These are phyloP conservation scores for Caenorhabditis sp. DNA, from an alignment of 2,888 invertebrate genomes.

Conservation along the genomic window DNA sequence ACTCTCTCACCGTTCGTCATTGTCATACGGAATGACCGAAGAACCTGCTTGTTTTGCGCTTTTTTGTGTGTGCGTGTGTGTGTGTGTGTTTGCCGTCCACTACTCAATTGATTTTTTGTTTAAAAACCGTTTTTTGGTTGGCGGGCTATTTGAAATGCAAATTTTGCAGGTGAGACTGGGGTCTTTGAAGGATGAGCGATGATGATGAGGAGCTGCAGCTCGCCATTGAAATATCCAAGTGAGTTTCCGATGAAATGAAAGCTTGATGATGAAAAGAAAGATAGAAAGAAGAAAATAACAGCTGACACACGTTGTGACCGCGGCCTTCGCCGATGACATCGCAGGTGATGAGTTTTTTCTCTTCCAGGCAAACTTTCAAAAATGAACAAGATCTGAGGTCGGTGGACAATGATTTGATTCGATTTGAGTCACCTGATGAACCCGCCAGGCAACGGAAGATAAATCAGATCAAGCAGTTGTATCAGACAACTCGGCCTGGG, in stretches of 20 bases:
- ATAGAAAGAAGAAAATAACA: conserved; percentile 35
- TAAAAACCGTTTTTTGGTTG: neutral
- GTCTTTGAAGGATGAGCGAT: conserved; percentile 36
- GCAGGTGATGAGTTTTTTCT: neutral
- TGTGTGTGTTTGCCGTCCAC: neutral
- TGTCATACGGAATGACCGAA: too few species aligned
- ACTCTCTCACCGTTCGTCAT: neutral
- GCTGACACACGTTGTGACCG: too few species aligned
- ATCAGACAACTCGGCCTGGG: conserved; percentile 34
- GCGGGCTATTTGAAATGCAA: too few species aligned
- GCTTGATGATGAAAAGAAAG: too few species aligned
- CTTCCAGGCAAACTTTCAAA: conserved; percentile 60
- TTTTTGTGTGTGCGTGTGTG: too few species aligned
- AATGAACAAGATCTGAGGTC: conserved; percentile 55
- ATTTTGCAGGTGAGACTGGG: neutral
- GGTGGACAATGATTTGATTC: conserved; percentile 54
- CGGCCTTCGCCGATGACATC: too few species aligned
- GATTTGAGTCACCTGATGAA: conserved; percentile 63
- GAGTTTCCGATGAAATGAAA: too few species aligned
- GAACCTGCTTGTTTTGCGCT: neutral
- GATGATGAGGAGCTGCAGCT: conserved; percentile 63
- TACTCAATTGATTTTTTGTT: conserved; percentile 1
- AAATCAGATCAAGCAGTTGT: conserved; percentile 65
- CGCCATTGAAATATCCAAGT: conserved; percentile 66
- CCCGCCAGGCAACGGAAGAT: conserved; percentile 59